Evolutionary conservation across 2,113 vertebrate genomes (phyloP), one percentile per base, ranked within the genome.

Genomic region (Callipepla californica): DNA sequence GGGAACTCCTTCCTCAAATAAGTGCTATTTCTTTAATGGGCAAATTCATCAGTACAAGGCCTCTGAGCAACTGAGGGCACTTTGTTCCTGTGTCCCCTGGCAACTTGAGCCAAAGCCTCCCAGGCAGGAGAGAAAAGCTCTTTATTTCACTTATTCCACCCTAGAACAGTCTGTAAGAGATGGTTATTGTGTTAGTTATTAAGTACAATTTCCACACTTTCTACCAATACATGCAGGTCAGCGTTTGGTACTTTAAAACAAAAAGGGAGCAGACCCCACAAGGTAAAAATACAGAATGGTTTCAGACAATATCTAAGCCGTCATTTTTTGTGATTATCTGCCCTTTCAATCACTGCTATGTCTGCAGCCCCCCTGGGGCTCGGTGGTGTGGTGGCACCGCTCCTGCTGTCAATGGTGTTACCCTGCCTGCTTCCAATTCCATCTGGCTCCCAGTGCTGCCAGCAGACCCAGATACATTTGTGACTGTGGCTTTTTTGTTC

Each of bases 121-220:
- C 65, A 87, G 53, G 81, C 85, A 75, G 85, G 73, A 95, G 63
- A 96, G 58, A 65, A 92, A 93, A 96, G 45, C 70, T 94, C 53
- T 95, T 88, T 95, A 87, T 95, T 95, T 95, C 76, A 91, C 83
- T 88, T 95, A 88, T 95, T 95, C 95, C 76, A 92, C 83, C 65
- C 66, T 87, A 90, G 87, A 94, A 94, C 76, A 55, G 13, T 17
- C 62, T 72, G 48, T 22, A 89, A 90, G 47, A 90, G 5, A 38
- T 78, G 88, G 96, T 95, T 95, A 87, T 94, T 95, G 78, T 91
- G 91, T 91, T 69, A 44, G 80, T 91, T 94, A 97, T 76, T 87
- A 87, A 94, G 90, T 88, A 89, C 94, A 96, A 93, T 92, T 92
- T 92, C 87, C 79, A 85, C 11, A 13, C 61, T 70, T 72, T 72